Base-by-base conservation (phyloP, 2,888 invertebrate genomes). In the Cantharis rufa region DNA sequence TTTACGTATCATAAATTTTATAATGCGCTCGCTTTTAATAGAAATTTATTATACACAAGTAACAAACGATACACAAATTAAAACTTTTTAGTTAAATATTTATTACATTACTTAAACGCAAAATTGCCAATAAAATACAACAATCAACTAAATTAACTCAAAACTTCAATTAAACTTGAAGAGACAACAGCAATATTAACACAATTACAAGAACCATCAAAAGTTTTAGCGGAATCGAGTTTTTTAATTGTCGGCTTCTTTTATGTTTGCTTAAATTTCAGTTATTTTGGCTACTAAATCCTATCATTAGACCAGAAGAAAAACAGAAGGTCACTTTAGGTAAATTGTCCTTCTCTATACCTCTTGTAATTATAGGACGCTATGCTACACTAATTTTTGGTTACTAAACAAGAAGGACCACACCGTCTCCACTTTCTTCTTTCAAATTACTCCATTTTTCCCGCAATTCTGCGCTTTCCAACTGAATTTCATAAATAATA, bases 211-310 rank as follows among this genome's bases (percentile, higher is more conserved):
- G n/a, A 48, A 48, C n/a, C 48, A 48, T 48, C 48, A 48, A n/a
- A 48, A 48, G n/a, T 48, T 48, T 48, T n/a, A n/a, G 48, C 32
- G 15, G 69, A 73, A 62, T 48, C 63, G 69, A 73, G 27, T 73
- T 73, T 73, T 72, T 70, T 72, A 72, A 76, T 73, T 70, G 76
- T 76, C 76, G 76, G 76, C 66, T 18, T 62, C 73, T 76, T 76
- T 76, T 66, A 73, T 63, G 63, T 48, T 71, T 28, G 62, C 62
- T 70, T 70, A 48, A 16, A 70, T 70, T 70, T 70, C 61, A 61
- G 21, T 69, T 32, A 69, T 61, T 70, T 70, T 61, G 18, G 62
- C 69, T 71, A 18, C 62, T 75, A 75, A 75, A 71, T 71, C 75
- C 18, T 75, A 69, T 69, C 68, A 75, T 75, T 75, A 75, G 21